These are phyloP conservation scores for Echinometra lucunter DNA, from an alignment of 53 echinoderm and acorn worm species.

Conservation along the genomic window DNA sequence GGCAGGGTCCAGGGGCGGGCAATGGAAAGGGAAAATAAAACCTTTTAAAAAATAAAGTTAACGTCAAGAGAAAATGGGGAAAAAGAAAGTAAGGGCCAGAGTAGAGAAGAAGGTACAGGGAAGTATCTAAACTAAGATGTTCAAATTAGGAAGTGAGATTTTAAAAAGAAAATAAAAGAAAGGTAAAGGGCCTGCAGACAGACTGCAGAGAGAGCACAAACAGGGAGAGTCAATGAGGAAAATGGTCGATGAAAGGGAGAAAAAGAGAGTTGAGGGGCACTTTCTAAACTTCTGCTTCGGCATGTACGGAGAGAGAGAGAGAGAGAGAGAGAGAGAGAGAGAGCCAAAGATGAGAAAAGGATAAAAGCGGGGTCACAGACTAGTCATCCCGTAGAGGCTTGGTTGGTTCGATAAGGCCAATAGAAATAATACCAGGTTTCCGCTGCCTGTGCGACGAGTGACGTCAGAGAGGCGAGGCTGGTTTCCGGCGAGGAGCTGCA, in stretches of 20 bases:
- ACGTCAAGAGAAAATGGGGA: no score
- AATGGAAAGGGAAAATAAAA: no score
- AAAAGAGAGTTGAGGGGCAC: not conserved
- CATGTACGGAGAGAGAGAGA: not conserved
- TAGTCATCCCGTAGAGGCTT: slow-evolving; percentile 47
- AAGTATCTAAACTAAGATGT: not conserved
- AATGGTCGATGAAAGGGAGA: not conserved
- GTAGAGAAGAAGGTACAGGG: no score
- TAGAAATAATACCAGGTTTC: slow-evolving; percentile 65
- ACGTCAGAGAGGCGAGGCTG: slow-evolving; percentile 66
- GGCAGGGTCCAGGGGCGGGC: no score
- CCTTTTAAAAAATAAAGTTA: no score
- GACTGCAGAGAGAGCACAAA: not conserved
- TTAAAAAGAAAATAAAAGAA: not conserved
- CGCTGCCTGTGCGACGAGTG: slow-evolving; percentile 49
- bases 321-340: no score
- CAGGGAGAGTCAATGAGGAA: not conserved
- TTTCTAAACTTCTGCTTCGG: no score
- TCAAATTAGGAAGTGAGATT: not conserved
- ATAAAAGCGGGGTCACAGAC: not conserved
- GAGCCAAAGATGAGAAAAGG: not conserved
- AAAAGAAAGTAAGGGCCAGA: no score
- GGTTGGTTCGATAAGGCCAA: slow-evolving; percentile 58
- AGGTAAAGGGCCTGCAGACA: no score
- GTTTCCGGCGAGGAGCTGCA: slow-evolving; percentile 31